Evolutionary conservation across 2,797 vertebrate species (phyloP).

Genomic region (Alca torda): DNA sequence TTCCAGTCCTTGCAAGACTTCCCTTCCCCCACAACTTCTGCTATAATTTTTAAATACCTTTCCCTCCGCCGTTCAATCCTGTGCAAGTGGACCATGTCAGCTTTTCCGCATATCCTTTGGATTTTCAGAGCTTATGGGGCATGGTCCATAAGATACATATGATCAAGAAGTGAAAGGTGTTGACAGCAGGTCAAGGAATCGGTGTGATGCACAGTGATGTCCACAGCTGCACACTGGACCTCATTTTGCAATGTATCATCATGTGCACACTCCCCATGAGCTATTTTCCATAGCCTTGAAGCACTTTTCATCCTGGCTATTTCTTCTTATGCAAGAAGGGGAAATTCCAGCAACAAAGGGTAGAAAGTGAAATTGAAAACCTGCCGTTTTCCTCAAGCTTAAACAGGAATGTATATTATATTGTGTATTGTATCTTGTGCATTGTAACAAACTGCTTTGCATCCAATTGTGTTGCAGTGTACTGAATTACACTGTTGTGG

Average conservation of each 20-base stretch:
- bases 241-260: background rate
- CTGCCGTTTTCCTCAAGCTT: background rate
- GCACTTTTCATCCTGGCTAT: background rate
- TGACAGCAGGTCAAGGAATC: background rate
- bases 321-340: background rate
- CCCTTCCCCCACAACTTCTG: slow-evolving; percentile 2
- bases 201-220: background rate
- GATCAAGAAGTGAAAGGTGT: background rate
- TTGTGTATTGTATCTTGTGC: background rate
- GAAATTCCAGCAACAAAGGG: background rate
- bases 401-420: background rate
- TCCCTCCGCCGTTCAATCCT: background rate
- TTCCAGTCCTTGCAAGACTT: background rate
- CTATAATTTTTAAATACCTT: background rate
- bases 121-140: background rate
- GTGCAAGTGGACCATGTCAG: background rate
- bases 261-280: background rate
- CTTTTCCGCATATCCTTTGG: background rate
- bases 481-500: background rate
- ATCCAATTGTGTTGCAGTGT: background rate
- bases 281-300: background rate
- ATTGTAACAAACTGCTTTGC: background rate
- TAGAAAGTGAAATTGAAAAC: background rate
- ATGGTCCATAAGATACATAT: background rate
- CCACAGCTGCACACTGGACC: background rate